Conservation (phyloP, 2,888 invertebrate species). For the Isoperla grammatica region DNA sequence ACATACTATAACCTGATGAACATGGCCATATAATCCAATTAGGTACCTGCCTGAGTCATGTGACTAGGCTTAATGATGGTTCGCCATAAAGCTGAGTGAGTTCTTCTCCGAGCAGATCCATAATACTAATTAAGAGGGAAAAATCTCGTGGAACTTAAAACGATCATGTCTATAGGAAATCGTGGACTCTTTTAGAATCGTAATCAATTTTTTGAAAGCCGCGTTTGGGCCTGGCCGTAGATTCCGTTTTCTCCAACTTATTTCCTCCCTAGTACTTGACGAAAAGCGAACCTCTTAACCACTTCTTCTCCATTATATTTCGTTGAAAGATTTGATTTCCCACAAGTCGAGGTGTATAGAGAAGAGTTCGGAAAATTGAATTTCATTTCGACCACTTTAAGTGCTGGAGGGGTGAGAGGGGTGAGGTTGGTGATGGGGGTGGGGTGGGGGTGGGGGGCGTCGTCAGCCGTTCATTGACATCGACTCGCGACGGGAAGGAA, state of each 20-base stretch:
- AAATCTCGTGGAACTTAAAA: too few species aligned
- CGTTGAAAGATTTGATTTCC: slow-evolving; percentile 25
- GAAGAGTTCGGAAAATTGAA: slow-evolving; percentile 26
- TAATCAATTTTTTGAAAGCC: too few species aligned
- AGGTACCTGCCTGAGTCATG: not conserved
- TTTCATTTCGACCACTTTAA: slow-evolving; percentile 15
- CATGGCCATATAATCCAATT: slow-evolving; percentile 1
- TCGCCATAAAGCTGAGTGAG: not conserved
- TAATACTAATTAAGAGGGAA: not conserved
- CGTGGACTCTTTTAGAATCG: too few species aligned
- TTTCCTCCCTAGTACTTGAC: too few species aligned
- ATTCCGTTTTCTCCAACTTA: too few species aligned
- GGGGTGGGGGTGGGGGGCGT: not conserved
- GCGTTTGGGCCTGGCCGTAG: too few species aligned
- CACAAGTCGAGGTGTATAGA: slow-evolving; percentile 20
- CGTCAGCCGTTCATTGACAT: not conserved
- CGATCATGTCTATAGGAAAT: too few species aligned
- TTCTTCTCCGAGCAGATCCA: not conserved
- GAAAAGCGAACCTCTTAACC: slow-evolving; percentile 14
- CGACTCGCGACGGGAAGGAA: not conserved
- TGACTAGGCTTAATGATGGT: not conserved
- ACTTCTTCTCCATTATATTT: slow-evolving; percentile 18
- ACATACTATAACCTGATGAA: not conserved
- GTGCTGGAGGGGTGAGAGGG: not conserved
- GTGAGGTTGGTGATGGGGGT: slow-evolving; percentile 1